These are phyloP conservation scores for Cenopis cana DNA, from an alignment of 2,888 invertebrate species.

Conservation along the genomic window DNA sequence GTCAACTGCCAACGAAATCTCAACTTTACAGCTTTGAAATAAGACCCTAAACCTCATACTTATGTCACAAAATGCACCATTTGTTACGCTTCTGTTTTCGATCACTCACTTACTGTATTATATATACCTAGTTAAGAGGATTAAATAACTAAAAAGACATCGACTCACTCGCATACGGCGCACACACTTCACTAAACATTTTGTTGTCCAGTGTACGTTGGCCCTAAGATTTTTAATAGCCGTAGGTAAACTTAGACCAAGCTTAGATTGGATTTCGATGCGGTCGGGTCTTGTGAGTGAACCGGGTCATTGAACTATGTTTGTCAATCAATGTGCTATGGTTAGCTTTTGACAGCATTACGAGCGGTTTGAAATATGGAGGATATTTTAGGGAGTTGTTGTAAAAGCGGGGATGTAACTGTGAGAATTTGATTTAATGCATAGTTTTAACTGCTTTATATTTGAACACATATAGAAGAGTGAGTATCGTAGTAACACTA, in stretches of 20 bases:
- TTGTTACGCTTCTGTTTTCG: slow-evolving; percentile 29
- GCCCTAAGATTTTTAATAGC: background rate
- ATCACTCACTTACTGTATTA: slow-evolving; percentile 2
- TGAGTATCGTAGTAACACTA: too few species aligned
- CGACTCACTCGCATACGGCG: slow-evolving; percentile 5
- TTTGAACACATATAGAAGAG: too few species aligned
- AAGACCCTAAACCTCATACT: background rate
- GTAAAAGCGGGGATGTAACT: background rate
- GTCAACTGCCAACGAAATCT: background rate
- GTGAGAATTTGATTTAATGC: slow-evolving; percentile 9
- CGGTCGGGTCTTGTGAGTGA: background rate
- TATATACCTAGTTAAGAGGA: too few species aligned
- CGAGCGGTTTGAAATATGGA: slow-evolving; percentile 32
- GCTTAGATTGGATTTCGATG: background rate
- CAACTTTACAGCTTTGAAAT: background rate
- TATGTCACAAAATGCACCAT: slow-evolving; percentile 20
- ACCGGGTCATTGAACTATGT: slow-evolving; percentile 32
- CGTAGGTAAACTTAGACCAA: background rate
- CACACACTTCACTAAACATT: slow-evolving; percentile 8
- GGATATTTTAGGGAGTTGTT: slow-evolving; percentile 22
- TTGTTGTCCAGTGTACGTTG: background rate
- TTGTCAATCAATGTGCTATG: slow-evolving; percentile 39
- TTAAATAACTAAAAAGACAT: slow-evolving; percentile 15
- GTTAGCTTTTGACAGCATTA: slow-evolving; percentile 33
- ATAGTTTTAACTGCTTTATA: background rate